Evolutionary conservation across 2,888 invertebrate genomes (phyloP).

Genomic region (Conchocele bisecta): DNA sequence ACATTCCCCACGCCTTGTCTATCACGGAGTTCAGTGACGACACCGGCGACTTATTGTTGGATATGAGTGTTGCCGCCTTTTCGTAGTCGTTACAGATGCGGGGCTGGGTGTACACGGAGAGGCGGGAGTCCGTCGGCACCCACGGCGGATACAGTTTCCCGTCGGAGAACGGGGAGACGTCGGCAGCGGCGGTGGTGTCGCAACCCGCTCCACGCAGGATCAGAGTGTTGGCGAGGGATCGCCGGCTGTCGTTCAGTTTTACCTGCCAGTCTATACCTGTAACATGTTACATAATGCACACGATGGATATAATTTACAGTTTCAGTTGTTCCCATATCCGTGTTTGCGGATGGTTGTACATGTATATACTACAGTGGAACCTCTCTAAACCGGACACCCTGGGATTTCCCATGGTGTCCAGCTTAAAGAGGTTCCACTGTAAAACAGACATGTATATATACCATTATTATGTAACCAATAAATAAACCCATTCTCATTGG

Average conservation of each 20-base stretch:
- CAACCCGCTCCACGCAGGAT: constrained; percentile 77
- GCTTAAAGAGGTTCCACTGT: too few relatives aligned
- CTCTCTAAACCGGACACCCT: too few relatives aligned
- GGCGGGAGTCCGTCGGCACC: constrained; percentile 67
- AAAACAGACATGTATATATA: too few relatives aligned
- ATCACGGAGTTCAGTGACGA: constrained; percentile 75
- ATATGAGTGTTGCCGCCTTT: constrained; percentile 79
- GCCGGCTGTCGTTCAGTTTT: constrained; percentile 68
- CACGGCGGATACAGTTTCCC: constrained; percentile 75
- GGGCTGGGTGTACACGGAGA: constrained; percentile 71
- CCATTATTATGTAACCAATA: too few relatives aligned
- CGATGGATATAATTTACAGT: too few relatives aligned
- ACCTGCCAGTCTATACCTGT: constrained; percentile 81
- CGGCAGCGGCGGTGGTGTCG: constrained; percentile 55
- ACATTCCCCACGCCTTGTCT: constrained; percentile 83
- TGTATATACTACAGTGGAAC: too few relatives aligned
- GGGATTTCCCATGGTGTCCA: too few relatives aligned
- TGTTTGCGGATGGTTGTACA: too few relatives aligned
- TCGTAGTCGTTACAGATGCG: constrained; percentile 79
- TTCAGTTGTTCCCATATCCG: too few relatives aligned
- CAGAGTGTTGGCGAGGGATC: constrained; percentile 76
- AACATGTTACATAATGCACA: not conserved
- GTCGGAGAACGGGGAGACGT: constrained; percentile 71
- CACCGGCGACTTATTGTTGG: constrained; percentile 80
- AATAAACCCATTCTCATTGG: too few relatives aligned